These are phyloP conservation scores for Anadara kagoshimensis DNA, from an alignment of 1,140 invertebrate species.

Conservation along the genomic window DNA sequence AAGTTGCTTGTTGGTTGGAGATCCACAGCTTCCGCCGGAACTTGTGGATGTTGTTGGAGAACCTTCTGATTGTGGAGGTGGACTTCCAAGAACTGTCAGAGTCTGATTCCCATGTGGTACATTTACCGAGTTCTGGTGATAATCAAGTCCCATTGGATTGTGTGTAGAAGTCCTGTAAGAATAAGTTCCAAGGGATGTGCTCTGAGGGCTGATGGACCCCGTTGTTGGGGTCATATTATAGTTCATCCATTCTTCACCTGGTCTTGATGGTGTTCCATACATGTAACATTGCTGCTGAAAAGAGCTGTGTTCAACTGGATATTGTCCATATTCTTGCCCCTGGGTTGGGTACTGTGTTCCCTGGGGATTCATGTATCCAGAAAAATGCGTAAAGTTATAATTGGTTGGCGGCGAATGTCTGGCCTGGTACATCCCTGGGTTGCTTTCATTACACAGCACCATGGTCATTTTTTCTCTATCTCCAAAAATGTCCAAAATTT, in stretches of 20 bases:
- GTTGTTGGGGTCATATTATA: slow-evolving; percentile 35
- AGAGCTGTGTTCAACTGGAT: slow-evolving; percentile 26
- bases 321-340: slow-evolving; percentile 45
- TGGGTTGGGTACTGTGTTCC: slow-evolving; percentile 24
- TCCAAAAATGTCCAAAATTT: too few relatives aligned
- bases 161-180: slow-evolving; percentile 1
- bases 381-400: slow-evolving; percentile 43
- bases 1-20: slow-evolving; percentile 53
- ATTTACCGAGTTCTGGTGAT: slow-evolving; percentile 25
- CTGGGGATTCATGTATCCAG: slow-evolving; percentile 30
- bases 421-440: slow-evolving; percentile 29
- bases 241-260: slow-evolving; percentile 30
- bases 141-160: slow-evolving; percentile 30
- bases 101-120: slow-evolving; percentile 25
- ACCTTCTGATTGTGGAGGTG: slow-evolving; percentile 29
- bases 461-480: too few relatives aligned
- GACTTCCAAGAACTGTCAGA: slow-evolving; percentile 24
- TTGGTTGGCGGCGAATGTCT: slow-evolving; percentile 30
- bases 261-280: not conserved
- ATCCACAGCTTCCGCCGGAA: slow-evolving; percentile 41
- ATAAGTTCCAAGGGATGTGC: slow-evolving; percentile 34
- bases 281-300: slow-evolving; percentile 47
- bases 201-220: slow-evolving; percentile 28
- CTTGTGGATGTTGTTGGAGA: slow-evolving; percentile 45
- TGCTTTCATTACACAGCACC: too few relatives aligned